A percentile compares a stretch with the other conserved stretches of the same genome.
phyloP scores from a whole-genome alignment of 53 echinoderm and acorn worm genomes.

The Arbacia lixula region DNA sequence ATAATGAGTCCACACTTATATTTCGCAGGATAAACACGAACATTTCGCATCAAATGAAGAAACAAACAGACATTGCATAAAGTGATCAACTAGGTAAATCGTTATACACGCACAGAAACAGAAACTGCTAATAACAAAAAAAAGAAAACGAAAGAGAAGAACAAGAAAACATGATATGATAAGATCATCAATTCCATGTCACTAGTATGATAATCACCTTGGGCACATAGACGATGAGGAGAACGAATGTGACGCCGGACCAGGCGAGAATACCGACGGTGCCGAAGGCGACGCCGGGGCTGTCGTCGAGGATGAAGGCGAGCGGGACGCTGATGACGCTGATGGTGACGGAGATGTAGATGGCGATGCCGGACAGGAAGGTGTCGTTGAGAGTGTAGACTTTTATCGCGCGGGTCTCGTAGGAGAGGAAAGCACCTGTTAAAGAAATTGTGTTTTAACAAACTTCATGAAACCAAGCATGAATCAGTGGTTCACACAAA shows the following conservation, averaged over 20 bases:
- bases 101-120: not conserved
- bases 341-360: constrained; percentile 80
- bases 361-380: constrained; percentile 76
- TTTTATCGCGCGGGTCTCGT: constrained; percentile 82
- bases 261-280: constrained; percentile 64
- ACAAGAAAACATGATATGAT: not conserved
- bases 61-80: not conserved
- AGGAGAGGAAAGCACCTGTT: constrained; percentile 84
- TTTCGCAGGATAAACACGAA: too few relatives aligned
- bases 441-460: too few relatives aligned
- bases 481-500: too few relatives aligned
- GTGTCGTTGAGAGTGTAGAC: constrained; percentile 79
- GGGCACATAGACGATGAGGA: constrained; percentile 72
- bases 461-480: too few relatives aligned
- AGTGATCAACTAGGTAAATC: not conserved
- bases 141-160: not conserved
- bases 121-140: not conserved
- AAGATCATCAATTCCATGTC: not conserved
- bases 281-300: constrained; percentile 68
- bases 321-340: constrained; percentile 78
- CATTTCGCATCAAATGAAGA: too few relatives aligned
- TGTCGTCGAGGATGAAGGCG: constrained; percentile 72
- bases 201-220: constrained; percentile 75
- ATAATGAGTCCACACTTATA: too few relatives aligned
- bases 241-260: constrained; percentile 63